These are phyloP conservation scores for Linnaemya vulpina DNA, from an alignment of 2,888 invertebrate species.

Conservation along the genomic window DNA sequence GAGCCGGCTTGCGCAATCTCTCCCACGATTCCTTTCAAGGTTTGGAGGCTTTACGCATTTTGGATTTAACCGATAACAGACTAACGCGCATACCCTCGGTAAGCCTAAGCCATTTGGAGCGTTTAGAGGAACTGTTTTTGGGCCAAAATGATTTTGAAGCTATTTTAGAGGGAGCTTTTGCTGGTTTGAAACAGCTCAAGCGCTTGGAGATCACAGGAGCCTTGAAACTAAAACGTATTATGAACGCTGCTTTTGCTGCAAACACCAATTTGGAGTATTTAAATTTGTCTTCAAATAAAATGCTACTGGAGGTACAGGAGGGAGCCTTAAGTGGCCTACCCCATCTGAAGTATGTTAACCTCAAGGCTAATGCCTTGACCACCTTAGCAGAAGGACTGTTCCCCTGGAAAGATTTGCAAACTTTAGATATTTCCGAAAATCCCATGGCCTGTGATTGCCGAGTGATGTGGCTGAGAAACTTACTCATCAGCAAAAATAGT, in stretches of 20 bases:
- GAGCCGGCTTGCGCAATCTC: constrained; percentile 91
- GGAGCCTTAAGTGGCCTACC: constrained; percentile 92
- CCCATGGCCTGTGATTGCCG: constrained; percentile 92
- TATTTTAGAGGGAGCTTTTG: constrained; percentile 89
- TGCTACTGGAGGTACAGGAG: constrained; percentile 89
- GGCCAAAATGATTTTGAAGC: constrained; percentile 92
- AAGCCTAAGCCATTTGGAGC: constrained; percentile 87
- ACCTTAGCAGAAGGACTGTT: constrained; percentile 90
- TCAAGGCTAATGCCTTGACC: constrained; percentile 91
- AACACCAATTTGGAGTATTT: constrained; percentile 92
- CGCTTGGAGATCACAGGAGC: constrained; percentile 91
- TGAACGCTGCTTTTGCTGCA: constrained; percentile 90
- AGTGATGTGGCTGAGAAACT: constrained; percentile 90
- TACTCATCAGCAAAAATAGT: constrained; percentile 84
- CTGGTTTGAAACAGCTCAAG: constrained; percentile 90
- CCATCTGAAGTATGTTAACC: constrained; percentile 89
- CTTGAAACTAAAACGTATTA: constrained; percentile 88
- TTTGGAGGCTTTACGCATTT: constrained; percentile 88
- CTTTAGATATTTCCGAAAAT: constrained; percentile 91
- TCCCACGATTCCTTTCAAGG: constrained; percentile 91
- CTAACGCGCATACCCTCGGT: constrained; percentile 89
- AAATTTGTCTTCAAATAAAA: constrained; percentile 90
- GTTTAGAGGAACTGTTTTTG: constrained; percentile 91
- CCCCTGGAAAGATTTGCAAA: constrained; percentile 90
- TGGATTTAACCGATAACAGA: constrained; percentile 91